Evolutionary conservation across 1,140 invertebrate genomes (phyloP), one percentile per base, ranked within the genome.

Genomic region (Drosophila bipectinata): DNA sequence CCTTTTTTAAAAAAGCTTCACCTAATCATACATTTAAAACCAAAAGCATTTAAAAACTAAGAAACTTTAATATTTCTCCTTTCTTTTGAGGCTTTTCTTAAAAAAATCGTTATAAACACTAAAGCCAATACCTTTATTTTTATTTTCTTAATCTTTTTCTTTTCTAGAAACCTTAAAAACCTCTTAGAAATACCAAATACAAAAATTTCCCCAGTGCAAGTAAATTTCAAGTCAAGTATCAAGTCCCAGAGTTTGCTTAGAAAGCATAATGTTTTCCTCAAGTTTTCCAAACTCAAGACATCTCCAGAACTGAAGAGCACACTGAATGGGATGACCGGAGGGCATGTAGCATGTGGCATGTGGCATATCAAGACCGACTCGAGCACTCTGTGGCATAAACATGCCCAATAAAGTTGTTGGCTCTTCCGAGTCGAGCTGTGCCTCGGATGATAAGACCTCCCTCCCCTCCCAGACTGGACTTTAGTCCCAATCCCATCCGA

Each of bases 391-490:
- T 32, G 63, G 59, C 63, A 67, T 26, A 67, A 67, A 67, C 63
- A 67, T 34, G 60, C 47, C 63, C 63, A 66, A 66, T 66, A 66
- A 66, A 66, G 62, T 51, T 63, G 62, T 66, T 66, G 14, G 32
- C 34, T 49, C 18, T 26, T 41, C 12, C 37, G 12, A 15, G 39
- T 48, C 21, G 55, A 32, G 9, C 58, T 34, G 26, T 24, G 34
- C 63, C 51, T 44, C 60, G 47, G 47, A n/a, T 67, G 63, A 67
- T 69, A 67, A 56, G 66, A 14, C 41, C 41, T 18, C 5, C n/a
- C 15, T 9, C 6, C 26, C 26, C 26, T 5, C 26, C 26, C 26
- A 7, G 26, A 28, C 26, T 28, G 39, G n/a, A 26, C 57, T 45
- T 48, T 45, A 39, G 57, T 51, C 14, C 30, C 47, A 51, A 8